These are phyloP conservation scores for Hypomecis atomaria DNA, from an alignment of 2,888 invertebrate species.

Conservation along the genomic window DNA sequence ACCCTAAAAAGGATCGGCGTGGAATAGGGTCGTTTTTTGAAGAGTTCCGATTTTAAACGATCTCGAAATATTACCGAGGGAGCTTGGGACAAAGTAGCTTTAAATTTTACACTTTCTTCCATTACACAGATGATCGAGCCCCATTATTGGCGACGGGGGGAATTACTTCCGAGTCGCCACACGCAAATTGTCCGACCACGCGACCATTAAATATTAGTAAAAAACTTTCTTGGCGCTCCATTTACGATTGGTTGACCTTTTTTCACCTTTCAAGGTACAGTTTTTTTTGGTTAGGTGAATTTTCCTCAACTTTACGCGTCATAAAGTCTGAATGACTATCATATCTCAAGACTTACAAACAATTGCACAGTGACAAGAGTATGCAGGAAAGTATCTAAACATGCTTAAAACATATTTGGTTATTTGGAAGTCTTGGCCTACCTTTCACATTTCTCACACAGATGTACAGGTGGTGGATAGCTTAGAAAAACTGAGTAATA, in stretches of 20 bases:
- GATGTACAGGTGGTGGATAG: too few relatives aligned
- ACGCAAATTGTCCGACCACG: slow-evolving; percentile 54
- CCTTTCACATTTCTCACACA: too few relatives aligned
- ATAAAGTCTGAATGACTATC: slow-evolving; percentile 27
- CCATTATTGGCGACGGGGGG: slow-evolving; percentile 62
- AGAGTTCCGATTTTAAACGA: slow-evolving; percentile 32
- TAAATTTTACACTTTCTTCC: slow-evolving; percentile 58
- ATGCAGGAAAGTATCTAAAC: background rate
- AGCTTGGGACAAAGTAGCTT: slow-evolving; percentile 46
- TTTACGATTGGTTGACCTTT: slow-evolving; percentile 32
- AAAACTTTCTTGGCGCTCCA: slow-evolving; percentile 34
- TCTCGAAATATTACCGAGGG: slow-evolving; percentile 40
- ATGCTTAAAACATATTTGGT: background rate
- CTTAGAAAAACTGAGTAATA: too few relatives aligned
- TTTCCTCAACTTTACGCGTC: slow-evolving; percentile 19
- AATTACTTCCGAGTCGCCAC: slow-evolving; percentile 67
- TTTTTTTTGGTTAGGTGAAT: slow-evolving; percentile 10
- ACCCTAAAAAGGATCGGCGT: too few relatives aligned
- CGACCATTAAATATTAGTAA: slow-evolving; percentile 42
- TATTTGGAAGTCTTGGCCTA: background rate
- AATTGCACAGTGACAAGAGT: slow-evolving; percentile 4
- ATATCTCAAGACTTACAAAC: slow-evolving; percentile 12
- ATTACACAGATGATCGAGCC: slow-evolving; percentile 56
- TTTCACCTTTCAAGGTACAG: slow-evolving; percentile 15
- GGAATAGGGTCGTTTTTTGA: slow-evolving; percentile 16